Evolutionary conservation across 2,888 invertebrate species (phyloP).

Genomic region (Trilocha varians): DNA sequence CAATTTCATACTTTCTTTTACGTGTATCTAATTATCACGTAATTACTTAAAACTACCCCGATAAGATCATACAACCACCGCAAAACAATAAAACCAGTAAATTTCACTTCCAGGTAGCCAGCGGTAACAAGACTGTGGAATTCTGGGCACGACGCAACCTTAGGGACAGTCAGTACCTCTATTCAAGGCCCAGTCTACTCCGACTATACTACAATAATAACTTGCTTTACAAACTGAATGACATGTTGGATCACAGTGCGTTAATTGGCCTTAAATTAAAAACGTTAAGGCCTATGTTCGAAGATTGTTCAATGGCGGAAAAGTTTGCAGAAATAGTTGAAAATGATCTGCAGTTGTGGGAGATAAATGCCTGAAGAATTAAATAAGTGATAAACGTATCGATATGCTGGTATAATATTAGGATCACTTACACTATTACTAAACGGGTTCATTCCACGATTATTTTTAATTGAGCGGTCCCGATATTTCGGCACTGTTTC

Average conservation of each 20-base stretch:
- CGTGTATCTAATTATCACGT: no score
- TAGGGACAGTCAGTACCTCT: constrained; percentile 82
- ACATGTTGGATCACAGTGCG: constrained; percentile 83
- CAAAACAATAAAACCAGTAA: background rate
- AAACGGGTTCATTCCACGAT: no score
- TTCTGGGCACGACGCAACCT: constrained; percentile 81
- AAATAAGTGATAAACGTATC: background rate
- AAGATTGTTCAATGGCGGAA: constrained; percentile 76
- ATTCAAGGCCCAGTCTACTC: constrained; percentile 84
- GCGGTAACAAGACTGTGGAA: constrained; percentile 83
- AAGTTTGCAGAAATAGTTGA: constrained; percentile 90
- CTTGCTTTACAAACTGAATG: constrained; percentile 79
- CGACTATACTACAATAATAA: constrained; percentile 83
- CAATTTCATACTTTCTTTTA: no score
- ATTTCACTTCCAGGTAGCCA: constrained; percentile 69
- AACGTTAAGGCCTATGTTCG: constrained; percentile 82
- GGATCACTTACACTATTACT: no score
- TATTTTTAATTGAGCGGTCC: no score
- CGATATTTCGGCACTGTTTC: no score
- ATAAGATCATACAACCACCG: no score
- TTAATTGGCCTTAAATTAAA: constrained; percentile 83
- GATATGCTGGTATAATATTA: background rate
- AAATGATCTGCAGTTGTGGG: constrained; percentile 90
- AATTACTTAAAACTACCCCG: no score
- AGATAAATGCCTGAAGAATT: constrained; percentile 52